Evolutionary conservation across 2,113 vertebrate genomes (phyloP), one percentile per base, ranked within the genome.

Genomic region (Microcebus murinus): DNA sequence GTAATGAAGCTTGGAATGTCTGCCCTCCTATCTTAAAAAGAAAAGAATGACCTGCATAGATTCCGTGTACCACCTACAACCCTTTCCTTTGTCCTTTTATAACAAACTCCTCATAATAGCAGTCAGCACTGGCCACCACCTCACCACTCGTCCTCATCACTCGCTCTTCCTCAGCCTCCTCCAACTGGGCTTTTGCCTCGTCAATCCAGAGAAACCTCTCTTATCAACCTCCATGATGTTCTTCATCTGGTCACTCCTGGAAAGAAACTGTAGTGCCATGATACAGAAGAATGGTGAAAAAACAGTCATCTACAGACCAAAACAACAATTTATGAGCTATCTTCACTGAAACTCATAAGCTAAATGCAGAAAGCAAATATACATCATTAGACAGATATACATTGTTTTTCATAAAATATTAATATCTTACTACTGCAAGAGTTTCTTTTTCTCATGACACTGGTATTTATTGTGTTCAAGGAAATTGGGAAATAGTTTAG

Each of bases 371-470:
- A 95, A 52, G 31, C 6, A 86, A 92, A 91, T 65, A 70, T 4
- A 68, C 9, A 74, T 89, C 34, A 61, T 91, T 73, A 68, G 29
- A 74, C n/a, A 90, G 4, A 57, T 27, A 52, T 27, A 45, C 27
- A 74, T 67, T 95, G 83, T 55, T 82, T 95, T 79, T 57, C 67
- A 55, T 57, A 88, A 92, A 96, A 25, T 25, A 52, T 18, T 25
- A 95, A 25, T 25, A 52, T 21, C 31, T 86, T 77, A 87, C 57
- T 59, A 25, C 17, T 48, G 73, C 10, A 34, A 45, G 70, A 74
- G 12, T 94, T 89, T 94, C 9, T 87, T 96, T 89, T 52, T 39
- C n/a, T 93, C 73, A 82, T 42, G 92, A 85, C 14, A 89, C 5
- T 91, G 20, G 2, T 45, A 34, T 65, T 90, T 82, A 70, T 59